Evolutionary conservation across 2,113 vertebrate species (phyloP).

Genomic region (Petrocephalus zakoni): DNA sequence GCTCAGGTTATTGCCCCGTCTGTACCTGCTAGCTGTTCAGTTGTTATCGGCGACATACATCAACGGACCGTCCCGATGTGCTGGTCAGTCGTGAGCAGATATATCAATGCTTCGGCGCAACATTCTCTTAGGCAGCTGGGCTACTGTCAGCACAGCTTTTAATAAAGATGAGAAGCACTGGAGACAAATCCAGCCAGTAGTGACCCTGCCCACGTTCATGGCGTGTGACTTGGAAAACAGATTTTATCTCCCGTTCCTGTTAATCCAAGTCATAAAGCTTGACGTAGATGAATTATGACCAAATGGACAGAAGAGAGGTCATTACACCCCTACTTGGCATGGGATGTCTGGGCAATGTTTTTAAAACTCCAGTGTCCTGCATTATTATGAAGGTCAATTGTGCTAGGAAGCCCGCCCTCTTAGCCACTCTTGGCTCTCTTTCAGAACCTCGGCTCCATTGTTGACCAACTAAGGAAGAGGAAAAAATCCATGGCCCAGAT

Average conservation of each 20-base stretch:
- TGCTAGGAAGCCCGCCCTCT: neutral
- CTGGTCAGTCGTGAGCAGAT: neutral
- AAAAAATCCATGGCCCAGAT: neutral
- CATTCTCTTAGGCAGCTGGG: neutral
- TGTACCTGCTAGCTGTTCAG: neutral
- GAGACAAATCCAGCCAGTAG: neutral
- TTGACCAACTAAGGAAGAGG: neutral
- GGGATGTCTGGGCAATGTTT: neutral
- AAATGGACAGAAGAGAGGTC: neutral
- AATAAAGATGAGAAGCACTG: neutral
- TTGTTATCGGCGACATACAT: neutral
- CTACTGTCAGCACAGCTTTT: neutral
- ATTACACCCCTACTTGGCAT: neutral
- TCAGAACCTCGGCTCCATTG: neutral
- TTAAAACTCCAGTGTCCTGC: neutral
- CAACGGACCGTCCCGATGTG: neutral
- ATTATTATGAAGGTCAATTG: neutral
- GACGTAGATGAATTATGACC: neutral
- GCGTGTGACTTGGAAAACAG: neutral
- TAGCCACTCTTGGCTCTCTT: neutral
- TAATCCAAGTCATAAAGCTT: neutral
- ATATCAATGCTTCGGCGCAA: neutral
- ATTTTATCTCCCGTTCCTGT: neutral
- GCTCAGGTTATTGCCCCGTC: neutral
- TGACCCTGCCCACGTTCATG: neutral